Percentiles rank a stretch among this genome's conserved stretches.
Evolutionary conservation across 2,888 invertebrate genomes (phyloP).

Genomic region (Agonum fuliginosum): DNA sequence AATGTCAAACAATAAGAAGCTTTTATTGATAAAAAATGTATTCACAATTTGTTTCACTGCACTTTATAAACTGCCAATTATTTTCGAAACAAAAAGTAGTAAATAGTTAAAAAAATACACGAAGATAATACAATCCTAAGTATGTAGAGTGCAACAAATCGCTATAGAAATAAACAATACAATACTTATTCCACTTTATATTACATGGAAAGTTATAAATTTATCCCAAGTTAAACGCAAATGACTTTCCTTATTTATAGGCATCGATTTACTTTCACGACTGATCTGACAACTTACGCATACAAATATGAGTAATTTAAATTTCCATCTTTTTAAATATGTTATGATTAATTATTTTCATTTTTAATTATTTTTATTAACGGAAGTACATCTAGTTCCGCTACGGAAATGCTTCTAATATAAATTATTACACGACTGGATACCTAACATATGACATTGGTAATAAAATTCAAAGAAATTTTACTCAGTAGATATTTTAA

Average conservation of each 20-base stretch:
- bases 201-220: conserved; percentile 24
- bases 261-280: conserved; percentile 27
- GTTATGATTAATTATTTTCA: background rate
- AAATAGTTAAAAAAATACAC: background rate
- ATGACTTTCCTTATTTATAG: conserved; percentile 23
- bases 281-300: background rate
- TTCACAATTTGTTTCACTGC: too few relatives aligned
- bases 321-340: background rate
- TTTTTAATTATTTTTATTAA: background rate
- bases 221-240: conserved; percentile 9
- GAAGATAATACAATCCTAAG: background rate
- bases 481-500: too few relatives aligned
- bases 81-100: background rate
- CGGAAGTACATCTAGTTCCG: background rate
- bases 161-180: background rate
- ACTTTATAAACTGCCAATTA: too few relatives aligned
- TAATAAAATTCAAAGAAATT: too few relatives aligned
- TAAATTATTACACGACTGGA: background rate
- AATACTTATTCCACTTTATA: conserved; percentile 18
- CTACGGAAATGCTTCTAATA: background rate
- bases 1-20: too few relatives aligned
- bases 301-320: background rate
- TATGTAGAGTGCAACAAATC: conserved; percentile 47
- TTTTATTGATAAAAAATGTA: too few relatives aligned
- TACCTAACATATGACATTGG: too few relatives aligned